Conservation (phyloP, 2,113 vertebrate species). For the Brachirus orientalis region DNA sequence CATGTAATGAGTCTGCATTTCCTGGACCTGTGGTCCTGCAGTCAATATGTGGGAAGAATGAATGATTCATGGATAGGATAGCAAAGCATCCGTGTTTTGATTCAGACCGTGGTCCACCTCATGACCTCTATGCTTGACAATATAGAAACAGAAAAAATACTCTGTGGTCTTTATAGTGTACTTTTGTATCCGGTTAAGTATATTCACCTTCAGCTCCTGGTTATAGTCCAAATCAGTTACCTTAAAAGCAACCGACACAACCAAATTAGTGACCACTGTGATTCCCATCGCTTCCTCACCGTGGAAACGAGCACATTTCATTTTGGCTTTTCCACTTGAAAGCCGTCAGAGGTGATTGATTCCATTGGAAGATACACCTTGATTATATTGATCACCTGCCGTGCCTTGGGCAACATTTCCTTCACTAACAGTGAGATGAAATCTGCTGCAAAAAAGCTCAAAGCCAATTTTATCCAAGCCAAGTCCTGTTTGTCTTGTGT, state of each 20-base stretch:
- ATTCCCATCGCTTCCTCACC: slow-evolving; percentile 45
- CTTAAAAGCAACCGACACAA: slow-evolving; percentile 25
- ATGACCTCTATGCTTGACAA: no score
- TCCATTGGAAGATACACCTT: slow-evolving; percentile 73
- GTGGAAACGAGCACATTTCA: slow-evolving; percentile 55
- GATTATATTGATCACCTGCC: slow-evolving; percentile 71
- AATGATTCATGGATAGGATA: no score
- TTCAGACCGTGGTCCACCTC: no score
- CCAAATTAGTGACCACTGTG: slow-evolving; percentile 32
- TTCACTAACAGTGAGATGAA: slow-evolving; percentile 63
- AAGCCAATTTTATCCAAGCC: slow-evolving; percentile 55
- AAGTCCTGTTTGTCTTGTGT: slow-evolving; percentile 62
- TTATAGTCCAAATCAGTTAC: slow-evolving; percentile 15
- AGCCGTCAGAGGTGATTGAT: slow-evolving; percentile 72
- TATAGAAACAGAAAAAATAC: no score
- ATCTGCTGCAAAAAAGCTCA: slow-evolving; percentile 67
- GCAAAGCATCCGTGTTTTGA: no score
- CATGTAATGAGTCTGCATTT: no score
- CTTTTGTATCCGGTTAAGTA: neutral
- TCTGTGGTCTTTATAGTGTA: no score
- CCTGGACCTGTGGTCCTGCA: no score
- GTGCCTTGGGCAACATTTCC: slow-evolving; percentile 51
- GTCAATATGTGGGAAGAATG: no score
- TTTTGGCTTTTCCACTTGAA: slow-evolving; percentile 54
- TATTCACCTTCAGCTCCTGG: neutral